A percentile compares a stretch with the other conserved stretches of the same genome.
Conservation (phyloP, 2,888 invertebrate species). For the Drosophila paranaensis region DNA sequence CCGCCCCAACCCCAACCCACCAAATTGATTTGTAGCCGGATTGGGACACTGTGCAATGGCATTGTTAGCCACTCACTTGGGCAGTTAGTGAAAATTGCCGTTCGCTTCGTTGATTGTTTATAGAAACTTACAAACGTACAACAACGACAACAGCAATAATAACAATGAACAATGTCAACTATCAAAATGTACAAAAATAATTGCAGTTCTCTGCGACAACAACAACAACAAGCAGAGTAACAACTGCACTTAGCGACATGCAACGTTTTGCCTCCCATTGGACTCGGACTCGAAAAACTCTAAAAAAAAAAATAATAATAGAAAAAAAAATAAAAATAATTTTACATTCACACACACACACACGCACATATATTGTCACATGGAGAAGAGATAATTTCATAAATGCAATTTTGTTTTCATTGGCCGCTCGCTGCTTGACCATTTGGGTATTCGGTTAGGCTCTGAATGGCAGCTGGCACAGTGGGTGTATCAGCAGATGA, state of each 20-base stretch:
- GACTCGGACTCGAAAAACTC: conserved; percentile 38
- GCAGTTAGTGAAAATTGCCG: conserved; percentile 76
- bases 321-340: conserved; percentile 1
- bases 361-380: conserved; percentile 6
- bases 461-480: conserved; percentile 53
- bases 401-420: conserved; percentile 51
- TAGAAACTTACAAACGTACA: conserved; percentile 49
- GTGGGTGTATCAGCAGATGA: conserved; percentile 12
- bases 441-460: conserved; percentile 44
- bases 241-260: conserved; percentile 75
- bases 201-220: conserved; percentile 69
- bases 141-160: conserved; percentile 25
- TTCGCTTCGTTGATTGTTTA: conserved; percentile 78
- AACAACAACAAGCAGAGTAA: conserved; percentile 36
- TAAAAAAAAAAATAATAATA: not conserved
- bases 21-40: conserved; percentile 72
- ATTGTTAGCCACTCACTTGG: conserved; percentile 68
- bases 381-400: conserved; percentile 37
- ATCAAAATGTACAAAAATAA: conserved; percentile 70
- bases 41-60: conserved; percentile 64
- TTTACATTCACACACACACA: not conserved
- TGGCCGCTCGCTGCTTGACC: conserved; percentile 40
- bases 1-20: conserved; percentile 4
- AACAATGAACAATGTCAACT: conserved; percentile 66
- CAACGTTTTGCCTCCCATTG: conserved; percentile 65